Percentiles rank a stretch among this genome's conserved stretches.
These are phyloP conservation scores for Alauda arvensis DNA, from an alignment of 2,797 vertebrate species.

Conservation along the genomic window DNA sequence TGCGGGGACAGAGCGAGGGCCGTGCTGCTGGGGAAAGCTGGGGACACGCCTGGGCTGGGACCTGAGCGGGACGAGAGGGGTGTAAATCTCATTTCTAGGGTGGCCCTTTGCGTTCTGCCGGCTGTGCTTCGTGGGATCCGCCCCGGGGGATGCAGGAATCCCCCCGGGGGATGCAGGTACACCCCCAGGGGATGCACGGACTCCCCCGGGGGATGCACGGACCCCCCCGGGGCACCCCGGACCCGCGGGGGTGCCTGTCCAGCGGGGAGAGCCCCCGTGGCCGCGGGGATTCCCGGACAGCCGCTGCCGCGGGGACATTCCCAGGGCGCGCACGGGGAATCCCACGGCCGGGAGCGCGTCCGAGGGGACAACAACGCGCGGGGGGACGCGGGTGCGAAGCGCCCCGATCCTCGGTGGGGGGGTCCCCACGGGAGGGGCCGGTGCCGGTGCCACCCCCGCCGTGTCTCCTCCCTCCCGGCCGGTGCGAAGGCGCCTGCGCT, in stretches of 20 bases:
- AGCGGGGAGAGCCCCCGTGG: too few relatives aligned
- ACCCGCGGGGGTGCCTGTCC: accelerated
- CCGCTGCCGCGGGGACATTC: background rate
- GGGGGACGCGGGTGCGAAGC: accelerated
- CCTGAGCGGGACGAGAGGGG: too few relatives aligned
- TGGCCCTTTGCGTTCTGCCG: background rate
- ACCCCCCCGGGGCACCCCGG: background rate
- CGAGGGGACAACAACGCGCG: background rate
- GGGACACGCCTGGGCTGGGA: too few relatives aligned
- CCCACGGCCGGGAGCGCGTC: background rate
- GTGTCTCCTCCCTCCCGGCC: background rate
- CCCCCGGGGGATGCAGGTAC: too few relatives aligned
- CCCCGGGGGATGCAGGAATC: background rate
- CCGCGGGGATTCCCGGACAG: background rate
- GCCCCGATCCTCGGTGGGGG: background rate
- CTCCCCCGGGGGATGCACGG: background rate
- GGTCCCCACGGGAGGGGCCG: background rate
- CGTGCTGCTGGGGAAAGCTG: background rate
- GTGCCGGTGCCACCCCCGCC: background rate
- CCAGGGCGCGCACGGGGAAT: background rate
- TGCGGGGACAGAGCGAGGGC: background rate
- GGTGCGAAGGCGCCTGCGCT: background rate
- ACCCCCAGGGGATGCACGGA: too few relatives aligned
- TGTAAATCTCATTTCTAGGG: too few relatives aligned
- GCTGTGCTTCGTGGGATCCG: too few relatives aligned